Evolutionary conservation across 2,797 vertebrate species (phyloP).

Genomic region (Pygocentrus nattereri): DNA sequence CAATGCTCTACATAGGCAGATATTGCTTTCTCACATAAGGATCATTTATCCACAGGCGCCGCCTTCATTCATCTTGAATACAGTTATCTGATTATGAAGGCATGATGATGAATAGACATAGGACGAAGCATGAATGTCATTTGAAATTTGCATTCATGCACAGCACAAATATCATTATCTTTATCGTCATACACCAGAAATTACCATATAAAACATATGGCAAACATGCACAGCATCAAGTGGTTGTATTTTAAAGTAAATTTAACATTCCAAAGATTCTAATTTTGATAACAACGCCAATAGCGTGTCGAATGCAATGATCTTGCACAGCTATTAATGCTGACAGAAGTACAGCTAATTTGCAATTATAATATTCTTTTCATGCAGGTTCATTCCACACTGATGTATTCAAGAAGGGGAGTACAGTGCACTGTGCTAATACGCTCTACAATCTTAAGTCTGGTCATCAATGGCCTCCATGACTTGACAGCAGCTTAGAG

Average conservation of each 20-base stretch:
- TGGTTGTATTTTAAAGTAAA: not conserved
- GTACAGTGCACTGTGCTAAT: not conserved
- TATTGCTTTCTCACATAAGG: conserved; percentile 10
- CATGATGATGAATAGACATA: conserved; percentile 3
- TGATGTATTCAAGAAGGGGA: not conserved
- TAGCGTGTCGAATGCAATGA: conserved; percentile 1
- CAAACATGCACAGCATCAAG: not conserved
- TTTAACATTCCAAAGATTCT: not conserved
- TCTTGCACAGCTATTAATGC: not conserved
- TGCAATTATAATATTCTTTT: not conserved
- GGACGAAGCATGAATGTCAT: not conserved
- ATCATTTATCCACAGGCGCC: not conserved
- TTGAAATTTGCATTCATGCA: not conserved
- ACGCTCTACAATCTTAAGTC: conserved; percentile 10
- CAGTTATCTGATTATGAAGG: conserved; percentile 12
- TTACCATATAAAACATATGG: conserved; percentile 4
- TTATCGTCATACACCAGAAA: not conserved
- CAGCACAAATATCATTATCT: conserved; percentile 12
- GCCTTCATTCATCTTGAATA: conserved; percentile 3
- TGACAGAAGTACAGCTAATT: not conserved
- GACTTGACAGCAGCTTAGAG: conserved; percentile 2
- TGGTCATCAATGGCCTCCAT: not conserved
- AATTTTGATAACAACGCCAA: not conserved
- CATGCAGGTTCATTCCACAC: not conserved
- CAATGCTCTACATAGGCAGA: not conserved